Conservation (phyloP, 2,113 vertebrate species). For the Oreochromis niloticus region DNA sequence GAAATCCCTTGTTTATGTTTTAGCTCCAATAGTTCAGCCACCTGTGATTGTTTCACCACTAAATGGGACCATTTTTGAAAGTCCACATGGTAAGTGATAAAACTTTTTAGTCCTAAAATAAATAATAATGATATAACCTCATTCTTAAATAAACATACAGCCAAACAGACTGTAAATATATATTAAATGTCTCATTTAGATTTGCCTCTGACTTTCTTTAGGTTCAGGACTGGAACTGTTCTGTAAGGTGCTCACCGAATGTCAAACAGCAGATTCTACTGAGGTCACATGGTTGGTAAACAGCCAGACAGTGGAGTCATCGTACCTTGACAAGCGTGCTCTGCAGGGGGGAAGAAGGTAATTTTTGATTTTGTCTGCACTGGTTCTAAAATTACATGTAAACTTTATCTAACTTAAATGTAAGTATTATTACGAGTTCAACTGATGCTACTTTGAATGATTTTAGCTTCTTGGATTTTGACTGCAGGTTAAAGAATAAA, state of each 20-base stretch:
- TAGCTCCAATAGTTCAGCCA: not conserved
- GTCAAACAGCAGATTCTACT: slow-evolving; percentile 22
- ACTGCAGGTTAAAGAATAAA: not conserved
- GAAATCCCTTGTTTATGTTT: not conserved
- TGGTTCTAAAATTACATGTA: not conserved
- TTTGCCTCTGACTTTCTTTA: not conserved
- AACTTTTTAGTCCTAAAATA: not conserved
- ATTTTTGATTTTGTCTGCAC: not conserved
- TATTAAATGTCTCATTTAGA: not conserved
- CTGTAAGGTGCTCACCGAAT: slow-evolving; percentile 55
- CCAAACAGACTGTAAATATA: not conserved
- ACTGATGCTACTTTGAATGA: not conserved
- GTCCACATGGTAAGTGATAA: slow-evolving; percentile 41
- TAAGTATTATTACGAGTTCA: not conserved
- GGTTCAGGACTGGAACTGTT: slow-evolving; percentile 60
- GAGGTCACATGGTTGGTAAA: slow-evolving; percentile 66
- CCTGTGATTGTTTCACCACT: slow-evolving; percentile 60
- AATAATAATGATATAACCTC: not conserved
- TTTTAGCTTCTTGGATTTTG: not conserved
- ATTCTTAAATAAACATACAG: not conserved
- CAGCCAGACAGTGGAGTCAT: slow-evolving; percentile 45
- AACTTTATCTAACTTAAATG: not conserved
- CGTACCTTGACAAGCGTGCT: slow-evolving; percentile 40
- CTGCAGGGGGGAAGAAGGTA: slow-evolving; percentile 55
- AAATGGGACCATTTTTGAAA: slow-evolving; percentile 54